Evolutionary conservation across 2,797 vertebrate genomes (phyloP).

Genomic region (Florisuga fusca): DNA sequence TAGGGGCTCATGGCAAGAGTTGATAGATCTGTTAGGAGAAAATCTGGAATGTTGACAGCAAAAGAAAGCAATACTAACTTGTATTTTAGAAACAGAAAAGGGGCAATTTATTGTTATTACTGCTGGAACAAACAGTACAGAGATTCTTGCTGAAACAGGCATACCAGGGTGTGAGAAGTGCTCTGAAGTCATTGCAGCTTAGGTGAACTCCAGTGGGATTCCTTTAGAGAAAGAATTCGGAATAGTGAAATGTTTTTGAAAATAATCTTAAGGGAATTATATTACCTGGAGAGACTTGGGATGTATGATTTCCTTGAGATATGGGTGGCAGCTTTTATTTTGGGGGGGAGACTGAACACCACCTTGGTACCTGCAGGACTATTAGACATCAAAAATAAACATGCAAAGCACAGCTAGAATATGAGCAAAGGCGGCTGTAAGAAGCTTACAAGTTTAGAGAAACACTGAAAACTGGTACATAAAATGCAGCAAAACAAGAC

Average conservation of each 20-base stretch:
- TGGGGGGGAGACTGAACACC: not conserved
- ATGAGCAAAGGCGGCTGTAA: not conserved
- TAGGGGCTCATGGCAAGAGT: not conserved
- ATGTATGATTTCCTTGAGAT: not conserved
- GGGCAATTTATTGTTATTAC: slow-evolving; percentile 32
- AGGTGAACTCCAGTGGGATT: not conserved
- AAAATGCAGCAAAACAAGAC: not conserved
- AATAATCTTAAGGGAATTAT: not conserved
- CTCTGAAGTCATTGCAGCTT: not conserved
- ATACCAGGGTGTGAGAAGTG: not conserved
- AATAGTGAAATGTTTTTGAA: not conserved
- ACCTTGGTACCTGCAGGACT: not conserved
- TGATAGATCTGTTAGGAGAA: not conserved
- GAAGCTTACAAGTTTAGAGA: not conserved
- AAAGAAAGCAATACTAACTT: not conserved
- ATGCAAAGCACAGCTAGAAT: not conserved
- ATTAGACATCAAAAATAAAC: not conserved
- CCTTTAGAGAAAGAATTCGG: slow-evolving; percentile 1
- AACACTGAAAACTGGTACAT: not conserved
- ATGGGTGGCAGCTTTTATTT: not conserved
- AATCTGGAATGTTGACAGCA: not conserved
- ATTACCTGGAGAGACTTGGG: not conserved
- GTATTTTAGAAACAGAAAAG: not conserved
- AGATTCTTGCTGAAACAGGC: not conserved
- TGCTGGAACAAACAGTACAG: slow-evolving; percentile 23